Conservation (phyloP, 2,888 invertebrate species). For the Caenorhabditis macrosperma region DNA sequence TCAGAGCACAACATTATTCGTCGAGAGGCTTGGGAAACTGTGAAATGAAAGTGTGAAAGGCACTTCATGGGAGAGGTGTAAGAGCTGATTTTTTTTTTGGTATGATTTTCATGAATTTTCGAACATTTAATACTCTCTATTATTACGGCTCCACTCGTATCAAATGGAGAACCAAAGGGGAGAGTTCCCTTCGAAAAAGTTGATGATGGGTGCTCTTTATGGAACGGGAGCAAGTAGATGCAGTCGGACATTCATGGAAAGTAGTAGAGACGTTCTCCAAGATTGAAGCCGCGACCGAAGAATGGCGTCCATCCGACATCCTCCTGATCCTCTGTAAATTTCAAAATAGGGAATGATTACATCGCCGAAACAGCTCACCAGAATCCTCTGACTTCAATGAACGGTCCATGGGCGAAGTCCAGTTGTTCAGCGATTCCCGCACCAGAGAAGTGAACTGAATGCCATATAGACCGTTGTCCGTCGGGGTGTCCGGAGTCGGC, state of each 20-base stretch:
- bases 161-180: background rate
- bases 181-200: background rate
- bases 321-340: background rate
- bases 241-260: slow-evolving; percentile 2
- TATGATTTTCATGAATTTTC: background rate
- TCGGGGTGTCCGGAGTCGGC: background rate
- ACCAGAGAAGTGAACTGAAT: slow-evolving; percentile 16
- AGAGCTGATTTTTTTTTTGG: background rate
- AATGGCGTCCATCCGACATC: slow-evolving; percentile 46
- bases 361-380: background rate
- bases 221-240: background rate
- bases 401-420: background rate
- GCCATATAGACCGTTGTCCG: background rate
- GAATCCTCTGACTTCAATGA: background rate
- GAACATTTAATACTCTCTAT: background rate
- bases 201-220: background rate
- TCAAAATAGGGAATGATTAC: background rate
- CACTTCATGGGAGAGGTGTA: background rate
- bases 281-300: slow-evolving; percentile 51
- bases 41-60: no score
- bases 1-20: slow-evolving; percentile 6
- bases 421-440: slow-evolving; percentile 21
- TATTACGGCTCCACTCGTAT: background rate
- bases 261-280: slow-evolving; percentile 46
- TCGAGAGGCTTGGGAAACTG: slow-evolving; percentile 15